Percentiles rank a stretch among this genome's conserved stretches.
Evolutionary conservation across 2,888 invertebrate species (phyloP).

Genomic region (Sminthurides aquaticus): DNA sequence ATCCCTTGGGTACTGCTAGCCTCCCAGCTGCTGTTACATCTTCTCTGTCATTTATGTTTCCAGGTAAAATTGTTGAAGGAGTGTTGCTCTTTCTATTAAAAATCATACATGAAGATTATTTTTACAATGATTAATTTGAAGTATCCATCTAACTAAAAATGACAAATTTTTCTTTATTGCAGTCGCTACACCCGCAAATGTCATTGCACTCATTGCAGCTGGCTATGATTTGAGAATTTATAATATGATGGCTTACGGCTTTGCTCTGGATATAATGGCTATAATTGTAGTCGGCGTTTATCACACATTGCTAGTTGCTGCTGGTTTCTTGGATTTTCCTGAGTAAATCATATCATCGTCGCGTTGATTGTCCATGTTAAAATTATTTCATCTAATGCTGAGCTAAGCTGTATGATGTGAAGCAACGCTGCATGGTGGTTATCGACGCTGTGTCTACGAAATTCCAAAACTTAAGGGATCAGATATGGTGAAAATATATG

Average conservation of each 20-base stretch:
- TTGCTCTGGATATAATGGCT: constrained; percentile 19
- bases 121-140: too few relatives aligned
- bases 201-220: constrained; percentile 77
- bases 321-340: too few relatives aligned
- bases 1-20: too few relatives aligned
- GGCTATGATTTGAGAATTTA: constrained; percentile 46
- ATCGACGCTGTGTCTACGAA: too few relatives aligned
- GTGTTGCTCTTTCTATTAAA: background rate
- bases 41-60: constrained; percentile 1
- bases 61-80: constrained; percentile 1
- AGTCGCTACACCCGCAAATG: constrained; percentile 93
- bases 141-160: background rate
- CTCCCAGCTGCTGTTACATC: constrained; percentile 1
- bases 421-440: too few relatives aligned
- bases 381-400: too few relatives aligned
- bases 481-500: too few relatives aligned
- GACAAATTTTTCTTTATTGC: constrained; percentile 65
- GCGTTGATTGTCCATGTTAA: too few relatives aligned
- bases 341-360: too few relatives aligned
- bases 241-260: constrained; percentile 24
- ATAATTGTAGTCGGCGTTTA: constrained; percentile 9
- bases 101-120: background rate
- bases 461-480: too few relatives aligned
- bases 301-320: too few relatives aligned
- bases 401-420: too few relatives aligned